These are phyloP conservation scores for Heterohyrax brucei DNA, from an alignment of 2,797 vertebrate genomes.

Conservation along the genomic window DNA sequence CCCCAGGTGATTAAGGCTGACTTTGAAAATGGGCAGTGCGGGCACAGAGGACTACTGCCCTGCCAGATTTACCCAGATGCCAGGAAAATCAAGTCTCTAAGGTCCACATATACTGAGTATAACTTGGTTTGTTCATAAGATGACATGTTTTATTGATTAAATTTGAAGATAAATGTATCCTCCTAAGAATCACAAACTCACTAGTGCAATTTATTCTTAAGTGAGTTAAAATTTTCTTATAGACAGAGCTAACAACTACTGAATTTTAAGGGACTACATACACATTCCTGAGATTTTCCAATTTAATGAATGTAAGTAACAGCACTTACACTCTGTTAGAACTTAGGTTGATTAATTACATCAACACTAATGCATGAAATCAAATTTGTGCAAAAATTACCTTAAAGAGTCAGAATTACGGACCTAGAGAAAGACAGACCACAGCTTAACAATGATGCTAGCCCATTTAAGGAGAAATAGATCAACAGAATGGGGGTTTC, in stretches of 20 bases:
- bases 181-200: constrained; percentile 37
- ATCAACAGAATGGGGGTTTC: neutral
- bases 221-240: constrained; percentile 58
- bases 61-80: neutral
- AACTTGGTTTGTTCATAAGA: constrained; percentile 37
- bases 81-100: neutral
- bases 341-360: constrained; percentile 62
- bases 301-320: constrained; percentile 19
- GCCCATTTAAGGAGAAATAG: neutral
- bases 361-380: constrained; percentile 62
- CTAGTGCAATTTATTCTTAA: constrained; percentile 64
- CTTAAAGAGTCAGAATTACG: constrained; percentile 47
- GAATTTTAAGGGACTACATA: constrained; percentile 62
- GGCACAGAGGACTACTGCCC: neutral
- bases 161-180: constrained; percentile 52
- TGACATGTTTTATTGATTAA: constrained; percentile 69
- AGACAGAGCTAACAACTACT: constrained; percentile 2
- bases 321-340: neutral
- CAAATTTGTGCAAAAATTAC: constrained; percentile 52
- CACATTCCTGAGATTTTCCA: constrained; percentile 31
- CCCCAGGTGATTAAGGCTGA: neutral
- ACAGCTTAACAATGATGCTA: neutral
- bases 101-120: neutral
- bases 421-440: constrained; percentile 12
- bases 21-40: neutral